Conservation (phyloP, 2,888 invertebrate species). For the Lasioglossum villosulum region DNA sequence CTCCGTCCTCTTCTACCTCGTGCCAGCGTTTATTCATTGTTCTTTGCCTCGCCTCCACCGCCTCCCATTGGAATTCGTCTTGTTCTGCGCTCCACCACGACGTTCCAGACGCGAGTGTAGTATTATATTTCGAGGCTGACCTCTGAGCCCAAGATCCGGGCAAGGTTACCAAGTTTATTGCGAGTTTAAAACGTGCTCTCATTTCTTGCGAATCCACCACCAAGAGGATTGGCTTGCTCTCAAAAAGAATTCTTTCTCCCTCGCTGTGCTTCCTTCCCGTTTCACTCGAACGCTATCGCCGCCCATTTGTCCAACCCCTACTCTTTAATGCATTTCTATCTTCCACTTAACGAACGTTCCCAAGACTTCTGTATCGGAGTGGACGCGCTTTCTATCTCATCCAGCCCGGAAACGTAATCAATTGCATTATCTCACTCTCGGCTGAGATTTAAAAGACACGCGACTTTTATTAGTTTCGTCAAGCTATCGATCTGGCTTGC, state of each 20-base stretch:
- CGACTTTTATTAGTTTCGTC: background rate
- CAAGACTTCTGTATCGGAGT: background rate
- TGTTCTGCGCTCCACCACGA: slow-evolving; percentile 21
- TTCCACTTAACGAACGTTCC: background rate
- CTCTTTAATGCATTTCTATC: background rate
- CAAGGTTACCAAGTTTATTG: slow-evolving; percentile 77
- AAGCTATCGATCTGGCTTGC: background rate
- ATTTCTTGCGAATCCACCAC: slow-evolving; percentile 64
- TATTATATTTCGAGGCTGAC: slow-evolving; percentile 72
- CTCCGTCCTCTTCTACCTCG: slow-evolving; percentile 43
- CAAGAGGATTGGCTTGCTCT: slow-evolving; percentile 30
- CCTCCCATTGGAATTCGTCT: slow-evolving; percentile 26
- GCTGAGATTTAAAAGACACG: background rate
- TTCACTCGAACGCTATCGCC: slow-evolving; percentile 32
- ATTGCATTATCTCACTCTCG: background rate
- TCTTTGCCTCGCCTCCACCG: slow-evolving; percentile 16
- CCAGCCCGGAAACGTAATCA: background rate
- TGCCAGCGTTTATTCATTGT: slow-evolving; percentile 14
- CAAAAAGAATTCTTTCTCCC: slow-evolving; percentile 32
- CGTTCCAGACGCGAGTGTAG: slow-evolving; percentile 35
- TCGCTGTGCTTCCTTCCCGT: slow-evolving; percentile 24
- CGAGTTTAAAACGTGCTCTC: slow-evolving; percentile 74
- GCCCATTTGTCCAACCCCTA: slow-evolving; percentile 31
- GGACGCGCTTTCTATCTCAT: background rate
- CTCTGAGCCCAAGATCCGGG: slow-evolving; percentile 67